Base-by-base conservation (phyloP, 2,888 invertebrate genomes). In the Ceriagrion tenellum region DNA sequence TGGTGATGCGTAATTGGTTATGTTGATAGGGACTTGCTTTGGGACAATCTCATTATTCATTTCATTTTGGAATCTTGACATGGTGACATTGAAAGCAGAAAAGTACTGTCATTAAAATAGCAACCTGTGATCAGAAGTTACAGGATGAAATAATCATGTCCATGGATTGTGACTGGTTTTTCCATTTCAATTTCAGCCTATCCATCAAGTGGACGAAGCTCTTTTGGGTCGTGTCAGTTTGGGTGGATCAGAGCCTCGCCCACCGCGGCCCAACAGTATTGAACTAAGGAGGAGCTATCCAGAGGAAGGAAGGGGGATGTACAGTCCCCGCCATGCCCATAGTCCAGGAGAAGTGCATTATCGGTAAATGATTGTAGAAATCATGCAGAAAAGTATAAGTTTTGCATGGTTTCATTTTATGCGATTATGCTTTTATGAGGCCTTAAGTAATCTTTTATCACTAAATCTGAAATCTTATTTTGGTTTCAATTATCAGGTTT, bases 241-340 rank as follows among this genome's bases (percentile, higher is more conserved):
- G 56, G 95, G 90, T 95, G 95, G 95, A 30, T 63, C 93, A 95
- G 98, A 98, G 90, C 97, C 98, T 93, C 97, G 98, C 96, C 98
- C 98, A 1, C 98, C 98, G 12, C 97, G 99, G 96, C 99, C 99
- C 13, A 99, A 98, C 97, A 99, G 99, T 95, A 99, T 99, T 96
- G 99, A 99, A 97, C 97, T 99, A 88, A 98, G 98, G 96, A 97
- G 98, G 96, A 97, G 97, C 96, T 97, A 97, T 96, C 97, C 97
- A 95, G 96, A 95, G 97, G 98, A 95, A 96, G 96, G 96, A 95
- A 96, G 96, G 95, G 96, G 96, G 69, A 95, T 96, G 74, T 96
- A 96, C 95, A 96, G 96, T 56, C 96, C 96, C 55, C 95, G 96
- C 16, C 96, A 96, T 89, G 55, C 89, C 26, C 95, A 95, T 55